Conservation (phyloP, 2,113 vertebrate genomes). For the Anguilla rostrata region DNA sequence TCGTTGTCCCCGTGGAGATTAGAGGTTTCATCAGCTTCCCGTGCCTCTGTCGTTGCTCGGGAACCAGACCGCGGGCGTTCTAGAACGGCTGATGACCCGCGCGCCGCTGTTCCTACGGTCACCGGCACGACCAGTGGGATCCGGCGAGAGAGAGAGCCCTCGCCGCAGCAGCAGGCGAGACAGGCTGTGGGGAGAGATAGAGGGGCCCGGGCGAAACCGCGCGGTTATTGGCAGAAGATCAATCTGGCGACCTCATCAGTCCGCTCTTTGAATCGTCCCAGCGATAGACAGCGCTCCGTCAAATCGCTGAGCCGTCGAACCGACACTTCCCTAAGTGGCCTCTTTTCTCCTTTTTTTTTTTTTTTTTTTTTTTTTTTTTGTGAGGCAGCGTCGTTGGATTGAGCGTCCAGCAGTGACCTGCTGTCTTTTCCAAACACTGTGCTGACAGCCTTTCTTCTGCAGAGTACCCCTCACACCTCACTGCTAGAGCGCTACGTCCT, state of each 20-base stretch:
- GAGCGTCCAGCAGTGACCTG: too few species aligned
- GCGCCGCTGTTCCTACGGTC: not conserved
- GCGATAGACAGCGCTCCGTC: not conserved
- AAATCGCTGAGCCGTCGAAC: not conserved
- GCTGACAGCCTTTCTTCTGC: not conserved
- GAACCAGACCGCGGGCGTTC: too few species aligned
- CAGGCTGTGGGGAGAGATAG: too few species aligned
- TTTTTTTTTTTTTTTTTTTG: not conserved
- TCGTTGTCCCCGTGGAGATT: too few species aligned
- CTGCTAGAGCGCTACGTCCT: not conserved
- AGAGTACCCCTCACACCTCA: not conserved
- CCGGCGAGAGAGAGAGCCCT: too few species aligned
- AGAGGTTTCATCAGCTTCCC: too few species aligned
- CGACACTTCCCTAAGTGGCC: not conserved
- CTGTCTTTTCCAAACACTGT: not conserved
- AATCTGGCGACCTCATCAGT: constrained; percentile 12
- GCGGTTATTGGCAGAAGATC: not conserved
- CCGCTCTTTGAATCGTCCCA: not conserved
- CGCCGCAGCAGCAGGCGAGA: not conserved
- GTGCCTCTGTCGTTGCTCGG: too few species aligned
- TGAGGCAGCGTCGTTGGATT: too few species aligned
- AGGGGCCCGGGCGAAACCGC: too few species aligned
- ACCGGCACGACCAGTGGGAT: not conserved
- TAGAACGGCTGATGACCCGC: too few species aligned
- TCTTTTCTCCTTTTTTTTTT: too few species aligned